Conservation (phyloP, 2,113 vertebrate genomes). For the Phainopepla nitens region DNA sequence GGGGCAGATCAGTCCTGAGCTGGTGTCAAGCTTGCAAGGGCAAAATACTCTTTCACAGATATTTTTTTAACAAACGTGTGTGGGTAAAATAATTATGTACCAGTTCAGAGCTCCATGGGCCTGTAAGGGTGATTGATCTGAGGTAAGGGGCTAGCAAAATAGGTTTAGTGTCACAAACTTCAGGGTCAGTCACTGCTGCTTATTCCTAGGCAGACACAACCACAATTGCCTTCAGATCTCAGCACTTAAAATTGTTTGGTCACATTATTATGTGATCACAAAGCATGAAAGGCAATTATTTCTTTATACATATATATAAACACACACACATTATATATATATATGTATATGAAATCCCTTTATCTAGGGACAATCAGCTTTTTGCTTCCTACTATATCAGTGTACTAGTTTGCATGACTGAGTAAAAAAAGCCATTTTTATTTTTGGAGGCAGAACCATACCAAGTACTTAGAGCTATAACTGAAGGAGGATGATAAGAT, state of each 20-base stretch:
- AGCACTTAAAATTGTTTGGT: not conserved
- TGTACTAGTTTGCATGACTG: not conserved
- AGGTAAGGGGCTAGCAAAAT: not conserved
- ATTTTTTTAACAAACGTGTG: accelerated
- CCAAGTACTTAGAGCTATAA: not conserved
- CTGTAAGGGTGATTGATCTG: not conserved
- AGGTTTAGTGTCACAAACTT: not conserved
- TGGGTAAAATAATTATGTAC: not conserved
- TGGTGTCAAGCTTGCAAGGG: not conserved
- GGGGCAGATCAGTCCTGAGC: not conserved
- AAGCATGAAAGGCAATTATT: not conserved
- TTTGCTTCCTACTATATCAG: not conserved
- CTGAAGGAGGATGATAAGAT: not conserved
- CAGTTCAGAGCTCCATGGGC: not conserved
- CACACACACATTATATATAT: not conserved
- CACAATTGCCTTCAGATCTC: not conserved
- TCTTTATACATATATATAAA: not conserved
- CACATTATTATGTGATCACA: not conserved
- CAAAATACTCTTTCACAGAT: not conserved
- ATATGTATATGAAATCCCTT: not conserved
- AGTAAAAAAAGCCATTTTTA: not conserved
- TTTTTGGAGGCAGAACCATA: not conserved
- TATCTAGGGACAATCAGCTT: not conserved
- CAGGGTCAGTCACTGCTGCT: not conserved
- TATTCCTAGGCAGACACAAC: not conserved